These are phyloP conservation scores for Drosophila varians DNA, from an alignment of 1,140 invertebrate genomes.

Conservation along the genomic window DNA sequence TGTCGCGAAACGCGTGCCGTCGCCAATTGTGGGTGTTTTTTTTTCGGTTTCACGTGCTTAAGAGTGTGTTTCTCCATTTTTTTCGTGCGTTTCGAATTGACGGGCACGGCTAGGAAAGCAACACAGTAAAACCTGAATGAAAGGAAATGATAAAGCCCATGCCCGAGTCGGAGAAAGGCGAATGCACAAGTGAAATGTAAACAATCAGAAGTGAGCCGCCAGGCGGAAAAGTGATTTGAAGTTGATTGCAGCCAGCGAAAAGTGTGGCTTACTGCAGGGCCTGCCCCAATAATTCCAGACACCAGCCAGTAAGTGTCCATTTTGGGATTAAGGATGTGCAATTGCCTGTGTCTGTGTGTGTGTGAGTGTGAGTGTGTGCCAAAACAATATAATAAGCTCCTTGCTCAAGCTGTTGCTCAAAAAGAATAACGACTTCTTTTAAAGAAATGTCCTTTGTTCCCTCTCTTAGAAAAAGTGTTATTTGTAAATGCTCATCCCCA, in stretches of 20 bases:
- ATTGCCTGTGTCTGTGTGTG: background rate
- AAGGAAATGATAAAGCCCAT: background rate
- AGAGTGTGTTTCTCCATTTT: constrained; percentile 14
- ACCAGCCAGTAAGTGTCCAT: constrained; percentile 20
- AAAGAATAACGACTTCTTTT: no score
- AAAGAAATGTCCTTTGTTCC: no score
- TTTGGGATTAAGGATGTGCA: background rate
- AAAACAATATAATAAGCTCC: background rate
- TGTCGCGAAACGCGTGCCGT: constrained; percentile 23
- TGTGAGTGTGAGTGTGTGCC: background rate
- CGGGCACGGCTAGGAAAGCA: constrained; percentile 1
- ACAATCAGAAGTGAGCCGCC: constrained; percentile 49
- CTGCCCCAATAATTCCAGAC: constrained; percentile 34
- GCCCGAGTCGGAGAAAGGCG: background rate
- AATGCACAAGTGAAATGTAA: constrained; percentile 48
- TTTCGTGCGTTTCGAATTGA: constrained; percentile 11
- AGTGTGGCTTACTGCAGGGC: constrained; percentile 35
- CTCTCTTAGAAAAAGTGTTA: background rate
- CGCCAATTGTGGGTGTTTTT: constrained; percentile 28
- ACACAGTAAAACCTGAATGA: constrained; percentile 15
- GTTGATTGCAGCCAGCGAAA: constrained; percentile 31
- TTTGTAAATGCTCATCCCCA: background rate
- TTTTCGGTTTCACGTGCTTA: constrained; percentile 17
- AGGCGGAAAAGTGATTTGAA: constrained; percentile 46
- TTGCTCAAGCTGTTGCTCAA: no score